Evolutionary conservation across 2,888 invertebrate genomes (phyloP).

Genomic region (Colostygia pectinataria): DNA sequence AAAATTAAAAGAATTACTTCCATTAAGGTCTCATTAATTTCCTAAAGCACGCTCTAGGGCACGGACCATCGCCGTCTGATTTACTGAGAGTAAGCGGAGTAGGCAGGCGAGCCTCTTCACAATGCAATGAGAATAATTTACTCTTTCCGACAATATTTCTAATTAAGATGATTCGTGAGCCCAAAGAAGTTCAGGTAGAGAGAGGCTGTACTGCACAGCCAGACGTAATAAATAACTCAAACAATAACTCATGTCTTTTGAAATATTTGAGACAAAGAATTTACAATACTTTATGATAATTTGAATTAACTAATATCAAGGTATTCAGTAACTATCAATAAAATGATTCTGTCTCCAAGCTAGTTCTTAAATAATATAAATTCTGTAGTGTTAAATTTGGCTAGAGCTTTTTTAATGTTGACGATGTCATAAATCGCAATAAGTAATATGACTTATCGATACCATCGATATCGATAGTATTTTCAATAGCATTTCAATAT

Average conservation of each 20-base stretch:
- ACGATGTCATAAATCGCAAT: no score
- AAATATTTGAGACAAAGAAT: conserved; percentile 53
- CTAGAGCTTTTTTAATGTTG: no score
- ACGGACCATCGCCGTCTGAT: conserved; percentile 63
- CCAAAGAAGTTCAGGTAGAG: conserved; percentile 67
- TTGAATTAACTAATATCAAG: conserved; percentile 12
- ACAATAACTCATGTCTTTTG: conserved; percentile 71
- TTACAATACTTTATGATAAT: not conserved
- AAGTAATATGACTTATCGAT: no score
- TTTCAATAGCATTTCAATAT: no score
- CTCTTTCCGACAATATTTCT: conserved; percentile 76
- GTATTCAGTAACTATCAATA: not conserved
- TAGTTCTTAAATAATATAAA: no score
- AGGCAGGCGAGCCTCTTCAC: conserved; percentile 51
- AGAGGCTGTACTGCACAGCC: conserved; percentile 69
- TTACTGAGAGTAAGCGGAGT: conserved; percentile 55
- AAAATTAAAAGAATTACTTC: conserved; percentile 72
- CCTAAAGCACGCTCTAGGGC: conserved; percentile 72
- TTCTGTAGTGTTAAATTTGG: no score
- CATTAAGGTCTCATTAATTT: conserved; percentile 78
- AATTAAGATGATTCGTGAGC: conserved; percentile 79
- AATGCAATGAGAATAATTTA: conserved; percentile 67
- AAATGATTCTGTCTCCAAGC: no score
- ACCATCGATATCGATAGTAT: no score
- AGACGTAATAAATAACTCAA: conserved; percentile 78